phyloP scores from a whole-genome alignment of 2,113 vertebrate genomes.

The Rhea pennata region DNA sequence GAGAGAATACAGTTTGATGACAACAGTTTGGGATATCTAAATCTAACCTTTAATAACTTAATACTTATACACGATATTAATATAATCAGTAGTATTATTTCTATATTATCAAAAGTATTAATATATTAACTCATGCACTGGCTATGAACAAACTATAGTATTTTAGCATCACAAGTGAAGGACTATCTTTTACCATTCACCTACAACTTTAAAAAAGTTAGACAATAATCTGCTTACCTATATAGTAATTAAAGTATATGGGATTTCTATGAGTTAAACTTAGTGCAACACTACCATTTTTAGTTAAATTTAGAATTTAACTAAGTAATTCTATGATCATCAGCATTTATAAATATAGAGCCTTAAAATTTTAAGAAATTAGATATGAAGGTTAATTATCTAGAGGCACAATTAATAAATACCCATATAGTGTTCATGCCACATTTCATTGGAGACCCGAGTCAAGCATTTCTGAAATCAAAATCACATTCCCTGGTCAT shows the following conservation, averaged over 20 bases:
- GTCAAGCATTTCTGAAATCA: slow-evolving; percentile 45
- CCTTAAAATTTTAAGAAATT: slow-evolving; percentile 10
- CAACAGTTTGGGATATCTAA: not conserved
- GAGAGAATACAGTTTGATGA: not conserved
- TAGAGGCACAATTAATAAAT: not conserved
- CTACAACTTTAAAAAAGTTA: not conserved
- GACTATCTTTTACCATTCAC: not conserved
- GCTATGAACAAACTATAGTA: not conserved
- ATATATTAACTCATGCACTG: slow-evolving; percentile 9
- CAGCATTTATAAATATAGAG: not conserved
- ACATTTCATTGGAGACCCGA: slow-evolving; percentile 36
- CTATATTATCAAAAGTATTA: not conserved
- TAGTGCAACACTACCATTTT: not conserved
- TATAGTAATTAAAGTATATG: not conserved
- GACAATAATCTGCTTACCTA: not conserved
- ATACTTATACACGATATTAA: not conserved
- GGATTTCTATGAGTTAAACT: not conserved
- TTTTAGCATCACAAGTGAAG: not conserved
- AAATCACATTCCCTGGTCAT: slow-evolving; percentile 68
- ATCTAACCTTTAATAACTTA: not conserved
- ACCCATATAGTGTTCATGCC: not conserved
- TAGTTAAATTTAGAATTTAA: slow-evolving; percentile 32
- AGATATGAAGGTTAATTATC: slow-evolving; percentile 50
- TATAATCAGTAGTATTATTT: no score
- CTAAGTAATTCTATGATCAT: not conserved